phyloP scores from a whole-genome alignment of 2,888 invertebrate genomes.

The Napeogenes sylphis region DNA sequence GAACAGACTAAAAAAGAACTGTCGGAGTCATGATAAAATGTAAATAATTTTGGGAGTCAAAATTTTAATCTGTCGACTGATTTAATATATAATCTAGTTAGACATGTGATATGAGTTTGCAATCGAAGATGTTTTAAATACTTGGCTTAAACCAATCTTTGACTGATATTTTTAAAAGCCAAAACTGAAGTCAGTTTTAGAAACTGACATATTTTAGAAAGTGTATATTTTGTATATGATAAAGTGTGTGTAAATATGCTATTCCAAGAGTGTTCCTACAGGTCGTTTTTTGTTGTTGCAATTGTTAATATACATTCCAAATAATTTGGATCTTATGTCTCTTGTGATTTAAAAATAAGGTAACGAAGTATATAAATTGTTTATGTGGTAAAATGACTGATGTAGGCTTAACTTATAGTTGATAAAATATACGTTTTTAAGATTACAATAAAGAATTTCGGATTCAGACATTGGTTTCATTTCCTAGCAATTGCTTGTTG shows the following conservation, averaged over 20 bases:
- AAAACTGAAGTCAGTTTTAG: slow-evolving; percentile 20
- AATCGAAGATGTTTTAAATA: slow-evolving; percentile 18
- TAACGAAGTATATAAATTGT: slow-evolving; percentile 11
- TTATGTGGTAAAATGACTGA: slow-evolving; percentile 52
- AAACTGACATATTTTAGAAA: slow-evolving; percentile 9
- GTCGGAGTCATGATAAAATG: slow-evolving; percentile 40
- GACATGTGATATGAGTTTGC: slow-evolving; percentile 27
- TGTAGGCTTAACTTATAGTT: slow-evolving; percentile 48
- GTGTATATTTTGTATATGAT: not conserved
- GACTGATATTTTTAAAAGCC: slow-evolving; percentile 13
- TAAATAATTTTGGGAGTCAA: not conserved
- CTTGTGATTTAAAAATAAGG: slow-evolving; percentile 27
- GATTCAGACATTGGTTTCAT: slow-evolving; percentile 7
- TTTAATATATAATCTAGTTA: slow-evolving; percentile 7
- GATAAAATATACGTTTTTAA: slow-evolving; percentile 35
- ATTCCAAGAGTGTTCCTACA: slow-evolving; percentile 20
- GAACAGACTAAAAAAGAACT: slow-evolving; percentile 46
- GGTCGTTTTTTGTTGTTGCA: slow-evolving; percentile 9
- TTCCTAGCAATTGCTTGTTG: not conserved
- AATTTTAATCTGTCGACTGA: slow-evolving; percentile 12
- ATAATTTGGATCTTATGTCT: slow-evolving; percentile 17
- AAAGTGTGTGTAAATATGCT: slow-evolving; percentile 5
- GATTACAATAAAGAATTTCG: slow-evolving; percentile 16
- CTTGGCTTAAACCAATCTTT: slow-evolving; percentile 14
- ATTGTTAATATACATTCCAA: slow-evolving; percentile 20